phyloP scores from a whole-genome alignment of 2,797 vertebrate species.

The Ibycter americanus region DNA sequence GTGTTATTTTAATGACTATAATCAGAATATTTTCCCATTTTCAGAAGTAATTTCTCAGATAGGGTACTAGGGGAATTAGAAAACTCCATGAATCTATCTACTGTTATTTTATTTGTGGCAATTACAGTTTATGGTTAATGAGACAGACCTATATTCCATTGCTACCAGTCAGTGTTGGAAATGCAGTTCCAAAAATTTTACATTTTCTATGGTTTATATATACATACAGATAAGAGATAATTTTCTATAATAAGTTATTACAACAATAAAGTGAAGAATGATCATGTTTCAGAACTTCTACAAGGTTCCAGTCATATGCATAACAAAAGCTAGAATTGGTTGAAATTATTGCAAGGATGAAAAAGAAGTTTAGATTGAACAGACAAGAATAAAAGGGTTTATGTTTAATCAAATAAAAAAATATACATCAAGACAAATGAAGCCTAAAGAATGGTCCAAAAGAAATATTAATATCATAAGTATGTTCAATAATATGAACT shows the following conservation, averaged over 20 bases:
- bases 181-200: neutral
- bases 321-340: neutral
- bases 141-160: neutral
- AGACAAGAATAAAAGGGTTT: neutral
- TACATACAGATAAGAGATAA: neutral
- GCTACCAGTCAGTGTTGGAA: neutral
- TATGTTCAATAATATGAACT: neutral
- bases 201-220: neutral
- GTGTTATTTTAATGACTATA: neutral
- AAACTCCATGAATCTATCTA: neutral
- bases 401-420: neutral
- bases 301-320: neutral
- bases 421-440: neutral
- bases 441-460: neutral
- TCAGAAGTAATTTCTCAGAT: neutral
- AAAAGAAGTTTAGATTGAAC: neutral
- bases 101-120: neutral
- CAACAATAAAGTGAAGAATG: neutral
- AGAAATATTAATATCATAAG: neutral
- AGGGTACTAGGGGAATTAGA: neutral
- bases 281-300: neutral
- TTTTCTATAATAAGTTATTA: neutral
- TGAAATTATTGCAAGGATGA: neutral
- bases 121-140: neutral
- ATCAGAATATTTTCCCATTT: too few species aligned